Percentiles rank a stretch among this genome's conserved stretches.
Conservation (phyloP, 1,140 invertebrate species). For the Achroia grisella region DNA sequence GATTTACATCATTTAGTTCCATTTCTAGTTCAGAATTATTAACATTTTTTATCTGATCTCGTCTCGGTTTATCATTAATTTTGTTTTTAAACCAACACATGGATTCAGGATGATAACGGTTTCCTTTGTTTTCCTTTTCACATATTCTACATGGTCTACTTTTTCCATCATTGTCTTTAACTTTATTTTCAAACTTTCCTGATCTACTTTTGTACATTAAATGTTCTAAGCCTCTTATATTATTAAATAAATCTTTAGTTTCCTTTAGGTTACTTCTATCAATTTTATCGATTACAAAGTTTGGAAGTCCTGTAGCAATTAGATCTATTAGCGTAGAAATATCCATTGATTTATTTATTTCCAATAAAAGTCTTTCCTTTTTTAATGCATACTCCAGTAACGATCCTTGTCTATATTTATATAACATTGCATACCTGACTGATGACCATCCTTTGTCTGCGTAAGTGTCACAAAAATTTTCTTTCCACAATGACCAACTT, state of each 20-base stretch:
- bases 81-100: conserved; percentile 27
- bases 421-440: conserved; percentile 19
- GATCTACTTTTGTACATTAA: background rate
- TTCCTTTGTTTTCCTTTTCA: conserved; percentile 36
- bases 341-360: background rate
- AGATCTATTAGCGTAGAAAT: background rate
- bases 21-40: conserved; percentile 34
- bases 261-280: background rate
- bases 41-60: conserved; percentile 16
- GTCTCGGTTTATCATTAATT: conserved; percentile 9
- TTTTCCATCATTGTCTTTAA: conserved; percentile 17
- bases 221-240: conserved; percentile 9
- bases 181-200: background rate
- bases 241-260: conserved; percentile 6
- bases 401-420: conserved; percentile 12
- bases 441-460: conserved; percentile 28
- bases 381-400: conserved; percentile 12
- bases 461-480: conserved; percentile 36
- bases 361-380: conserved; percentile 1
- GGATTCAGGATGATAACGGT: conserved; percentile 26
- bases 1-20: too few species aligned
- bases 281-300: too few species aligned
- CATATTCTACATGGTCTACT: conserved; percentile 29
- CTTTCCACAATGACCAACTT: conserved; percentile 35
- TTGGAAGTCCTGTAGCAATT: too few species aligned